Base-by-base conservation (phyloP, 2,797 vertebrate genomes). In the Crocodylus rhombifer region DNA sequence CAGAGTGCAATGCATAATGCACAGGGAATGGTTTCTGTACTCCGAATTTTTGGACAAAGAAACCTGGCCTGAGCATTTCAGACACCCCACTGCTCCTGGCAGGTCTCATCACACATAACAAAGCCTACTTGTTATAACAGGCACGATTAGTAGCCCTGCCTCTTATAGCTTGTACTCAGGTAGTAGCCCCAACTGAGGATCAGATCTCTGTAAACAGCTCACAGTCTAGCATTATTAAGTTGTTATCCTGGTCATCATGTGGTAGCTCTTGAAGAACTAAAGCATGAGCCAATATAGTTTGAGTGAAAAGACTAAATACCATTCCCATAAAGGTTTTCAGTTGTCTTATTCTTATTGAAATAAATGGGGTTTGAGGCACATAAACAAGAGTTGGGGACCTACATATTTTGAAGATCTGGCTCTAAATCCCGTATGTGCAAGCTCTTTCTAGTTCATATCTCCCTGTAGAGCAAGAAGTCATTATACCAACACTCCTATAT, bases 211-310 rank as follows among this genome's bases (percentile, higher is more conserved):
- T 23, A 8, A 76, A 61, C 0, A 6, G 1, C 61, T 83, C 30
- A 2, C n/a, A 83, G 62, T 58, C 84, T 62, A 13, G 30, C 20
- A 4, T n/a, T 71, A 4, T 42, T 23, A 71, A 21, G 69, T 42
- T 57, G 10, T 4, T 4, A 25, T 91, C 25, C 64, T 74, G 83
- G 9, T 30, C 67, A 82, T 69, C 73, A 9, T 36, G 0, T 1
- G 20, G 62, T 25, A 84, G 79, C 64, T 74, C 75, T 92, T 91
- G 81, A 81, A 77, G 90, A 86, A 81, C 10, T 65, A 5, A 42
- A 14, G 42, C 63, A 33, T 3, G 14, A 78, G 87, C 56, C 20
- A 16, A 26, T 63, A 30, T 79, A 73, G 1, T 55, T 85, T 20
- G 14, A 2, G 36, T 11, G 13, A n/a, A 71, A n/a, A 51, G 42